Percentiles rank a stretch among this genome's conserved stretches.
Evolutionary conservation across 2,797 vertebrate genomes (phyloP).

Genomic region (Gymnocypris eckloni): DNA sequence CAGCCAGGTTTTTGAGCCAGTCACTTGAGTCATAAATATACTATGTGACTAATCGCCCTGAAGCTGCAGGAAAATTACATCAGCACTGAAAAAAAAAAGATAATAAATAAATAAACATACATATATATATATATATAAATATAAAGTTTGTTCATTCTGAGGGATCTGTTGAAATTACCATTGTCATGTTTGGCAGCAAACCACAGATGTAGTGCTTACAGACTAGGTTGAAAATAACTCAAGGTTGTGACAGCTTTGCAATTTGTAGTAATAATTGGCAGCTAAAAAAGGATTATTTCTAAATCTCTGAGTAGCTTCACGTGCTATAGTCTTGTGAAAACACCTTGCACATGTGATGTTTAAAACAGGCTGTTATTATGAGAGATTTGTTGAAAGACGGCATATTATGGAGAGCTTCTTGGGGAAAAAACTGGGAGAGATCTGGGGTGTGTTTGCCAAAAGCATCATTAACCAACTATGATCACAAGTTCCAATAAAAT

Average conservation of each 20-base stretch:
- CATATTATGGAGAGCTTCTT: background rate
- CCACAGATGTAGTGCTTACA: conserved; percentile 6
- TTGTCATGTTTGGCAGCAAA: background rate
- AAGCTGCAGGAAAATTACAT: background rate
- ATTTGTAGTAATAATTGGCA: conserved; percentile 27
- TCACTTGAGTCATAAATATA: background rate
- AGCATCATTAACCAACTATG: background rate
- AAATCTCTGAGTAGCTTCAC: conserved; percentile 22
- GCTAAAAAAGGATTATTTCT: conserved; percentile 24
- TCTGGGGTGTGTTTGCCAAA: background rate
- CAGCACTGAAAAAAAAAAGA: background rate
- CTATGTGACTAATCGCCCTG: background rate
- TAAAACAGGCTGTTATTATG: background rate
- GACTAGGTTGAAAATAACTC: conserved; percentile 14
- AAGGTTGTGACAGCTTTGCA: conserved; percentile 24
- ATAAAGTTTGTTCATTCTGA: background rate
- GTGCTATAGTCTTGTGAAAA: conserved; percentile 14
- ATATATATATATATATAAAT: no score
- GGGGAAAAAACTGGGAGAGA: background rate
- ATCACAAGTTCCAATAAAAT: background rate
- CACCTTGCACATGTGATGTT: background rate
- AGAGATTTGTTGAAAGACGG: background rate
- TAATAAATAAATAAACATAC: no score
- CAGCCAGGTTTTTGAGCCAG: background rate
- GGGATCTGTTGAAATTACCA: background rate